These are phyloP conservation scores for Lateolabrax maculatus DNA, from an alignment of 2,797 vertebrate genomes.

Conservation along the genomic window DNA sequence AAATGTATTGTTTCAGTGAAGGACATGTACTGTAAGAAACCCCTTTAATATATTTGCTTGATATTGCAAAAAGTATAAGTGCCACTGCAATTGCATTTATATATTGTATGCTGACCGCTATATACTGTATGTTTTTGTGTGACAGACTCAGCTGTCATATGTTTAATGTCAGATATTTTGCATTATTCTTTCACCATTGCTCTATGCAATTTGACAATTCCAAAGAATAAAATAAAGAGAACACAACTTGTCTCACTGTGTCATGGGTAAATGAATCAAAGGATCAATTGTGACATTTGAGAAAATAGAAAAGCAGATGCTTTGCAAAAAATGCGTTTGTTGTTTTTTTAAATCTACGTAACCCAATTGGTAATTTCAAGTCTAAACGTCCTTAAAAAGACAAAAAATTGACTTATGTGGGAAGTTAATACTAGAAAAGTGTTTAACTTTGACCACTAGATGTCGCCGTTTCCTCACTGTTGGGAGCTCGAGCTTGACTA, in stretches of 20 bases:
- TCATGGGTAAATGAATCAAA: slow-evolving; percentile 11
- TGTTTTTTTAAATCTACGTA: background rate
- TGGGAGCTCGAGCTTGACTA: background rate
- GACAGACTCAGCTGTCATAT: slow-evolving; percentile 46
- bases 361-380: background rate
- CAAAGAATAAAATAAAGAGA: slow-evolving; percentile 75
- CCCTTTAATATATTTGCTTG: slow-evolving; percentile 84
- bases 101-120: slow-evolving; percentile 62
- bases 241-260: slow-evolving; percentile 40
- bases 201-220: slow-evolving; percentile 68
- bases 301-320: background rate
- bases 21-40: slow-evolving; percentile 52
- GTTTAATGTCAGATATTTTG: slow-evolving; percentile 71
- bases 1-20: slow-evolving; percentile 55
- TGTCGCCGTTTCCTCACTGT: slow-evolving; percentile 4
- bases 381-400: background rate
- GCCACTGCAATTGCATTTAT: slow-evolving; percentile 73
- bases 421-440: background rate
- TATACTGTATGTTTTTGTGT: slow-evolving; percentile 58
- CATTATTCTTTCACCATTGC: slow-evolving; percentile 67
- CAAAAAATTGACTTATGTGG: background rate
- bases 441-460: slow-evolving; percentile 43
- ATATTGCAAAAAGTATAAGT: slow-evolving; percentile 69
- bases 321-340: background rate
- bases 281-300: background rate